Evolutionary conservation across 2,797 vertebrate species (phyloP).

Genomic region (Acestrorhynchus altus): DNA sequence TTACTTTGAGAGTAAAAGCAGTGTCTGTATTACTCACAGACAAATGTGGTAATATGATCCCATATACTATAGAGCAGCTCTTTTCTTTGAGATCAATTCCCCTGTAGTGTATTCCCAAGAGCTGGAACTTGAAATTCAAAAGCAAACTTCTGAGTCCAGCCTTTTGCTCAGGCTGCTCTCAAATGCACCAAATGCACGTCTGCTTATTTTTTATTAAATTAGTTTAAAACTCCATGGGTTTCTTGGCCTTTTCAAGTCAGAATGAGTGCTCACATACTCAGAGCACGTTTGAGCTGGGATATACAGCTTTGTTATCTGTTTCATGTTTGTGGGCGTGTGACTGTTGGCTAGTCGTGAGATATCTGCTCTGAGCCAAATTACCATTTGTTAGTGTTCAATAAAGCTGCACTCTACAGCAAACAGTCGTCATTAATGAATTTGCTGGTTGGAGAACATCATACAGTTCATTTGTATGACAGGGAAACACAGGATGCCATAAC

Average conservation of each 20-base stretch:
- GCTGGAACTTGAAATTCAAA: constrained; percentile 43
- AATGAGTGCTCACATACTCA: neutral
- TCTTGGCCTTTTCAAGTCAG: constrained; percentile 30
- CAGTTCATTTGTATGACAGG: neutral
- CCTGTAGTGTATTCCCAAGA: constrained; percentile 26
- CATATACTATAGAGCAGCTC: neutral
- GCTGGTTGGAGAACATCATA: no score
- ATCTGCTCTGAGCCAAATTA: constrained; percentile 9
- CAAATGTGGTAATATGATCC: constrained; percentile 29
- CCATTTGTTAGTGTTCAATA: constrained; percentile 29
- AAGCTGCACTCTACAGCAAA: constrained; percentile 3
- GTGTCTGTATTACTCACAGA: neutral
- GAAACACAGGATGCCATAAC: no score
- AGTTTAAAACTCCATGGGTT: constrained; percentile 22
- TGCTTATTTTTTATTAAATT: constrained; percentile 24
- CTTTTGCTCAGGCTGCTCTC: neutral
- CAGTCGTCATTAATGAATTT: neutral
- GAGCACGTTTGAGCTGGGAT: constrained; percentile 12
- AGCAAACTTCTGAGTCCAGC: constrained; percentile 30
- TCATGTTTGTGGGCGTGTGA: constrained; percentile 43
- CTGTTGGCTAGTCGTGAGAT: neutral
- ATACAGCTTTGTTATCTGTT: constrained; percentile 24
- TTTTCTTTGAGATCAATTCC: constrained; percentile 18
- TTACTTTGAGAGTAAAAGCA: neutral
- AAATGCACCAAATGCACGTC: constrained; percentile 3